These are phyloP conservation scores for Etia nguti DNA, from an alignment of 2,113 vertebrate species.

Conservation along the genomic window DNA sequence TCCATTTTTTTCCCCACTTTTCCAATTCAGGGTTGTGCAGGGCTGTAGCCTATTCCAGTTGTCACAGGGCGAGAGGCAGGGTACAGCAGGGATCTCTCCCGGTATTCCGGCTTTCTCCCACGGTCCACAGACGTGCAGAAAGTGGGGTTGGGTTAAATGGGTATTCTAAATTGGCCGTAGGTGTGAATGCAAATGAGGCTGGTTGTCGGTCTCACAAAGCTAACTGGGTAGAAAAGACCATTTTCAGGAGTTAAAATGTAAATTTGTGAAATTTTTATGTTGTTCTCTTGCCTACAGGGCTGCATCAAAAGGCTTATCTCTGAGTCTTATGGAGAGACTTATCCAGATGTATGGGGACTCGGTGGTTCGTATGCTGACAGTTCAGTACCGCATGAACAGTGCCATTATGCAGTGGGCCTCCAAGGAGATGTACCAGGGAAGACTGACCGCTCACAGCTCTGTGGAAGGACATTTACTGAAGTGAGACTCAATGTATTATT, in stretches of 20 bases:
- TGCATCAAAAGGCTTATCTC: slow-evolving; percentile 78
- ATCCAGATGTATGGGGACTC: slow-evolving; percentile 60
- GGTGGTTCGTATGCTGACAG: slow-evolving; percentile 79
- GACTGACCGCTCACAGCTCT: slow-evolving; percentile 80
- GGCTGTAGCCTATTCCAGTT: rapidly evolving
- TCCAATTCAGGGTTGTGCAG: background rate
- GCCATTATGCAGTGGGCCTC: slow-evolving; percentile 91
- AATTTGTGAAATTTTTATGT: background rate
- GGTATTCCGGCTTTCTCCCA: background rate
- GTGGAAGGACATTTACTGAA: slow-evolving; percentile 84
- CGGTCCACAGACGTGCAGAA: background rate
- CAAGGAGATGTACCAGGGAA: slow-evolving; percentile 81
- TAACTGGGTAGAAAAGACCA: no score
- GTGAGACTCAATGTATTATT: slow-evolving; percentile 63
- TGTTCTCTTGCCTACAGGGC: slow-evolving; percentile 70
- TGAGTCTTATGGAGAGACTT: slow-evolving; percentile 93
- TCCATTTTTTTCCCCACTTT: background rate
- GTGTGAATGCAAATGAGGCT: background rate
- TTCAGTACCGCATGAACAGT: slow-evolving; percentile 95
- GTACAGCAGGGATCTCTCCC: background rate
- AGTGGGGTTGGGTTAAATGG: background rate
- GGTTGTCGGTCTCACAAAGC: background rate
- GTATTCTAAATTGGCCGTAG: background rate
- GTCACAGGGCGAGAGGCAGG: background rate
- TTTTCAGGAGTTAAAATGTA: background rate